These are phyloP conservation scores for Thera britannica DNA, from an alignment of 2,888 invertebrate genomes.

Conservation along the genomic window DNA sequence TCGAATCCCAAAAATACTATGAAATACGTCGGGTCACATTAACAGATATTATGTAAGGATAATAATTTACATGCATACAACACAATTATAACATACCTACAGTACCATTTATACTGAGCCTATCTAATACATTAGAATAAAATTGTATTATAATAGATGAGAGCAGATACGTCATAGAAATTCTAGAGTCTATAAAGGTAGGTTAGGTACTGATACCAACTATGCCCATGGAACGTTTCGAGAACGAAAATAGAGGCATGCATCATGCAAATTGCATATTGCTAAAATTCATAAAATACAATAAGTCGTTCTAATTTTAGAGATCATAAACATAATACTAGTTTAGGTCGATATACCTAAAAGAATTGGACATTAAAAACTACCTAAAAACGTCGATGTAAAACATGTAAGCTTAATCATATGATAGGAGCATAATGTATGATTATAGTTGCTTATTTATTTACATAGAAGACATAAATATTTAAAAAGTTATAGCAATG, in stretches of 20 bases:
- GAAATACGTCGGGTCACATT: too few relatives aligned
- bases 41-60: too few relatives aligned
- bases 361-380: constrained; percentile 17
- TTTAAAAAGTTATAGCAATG: constrained; percentile 13
- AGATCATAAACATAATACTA: constrained; percentile 27
- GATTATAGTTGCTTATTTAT: constrained; percentile 6
- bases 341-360: constrained; percentile 1
- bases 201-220: not conserved
- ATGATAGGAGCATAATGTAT: not conserved
- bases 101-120: too few relatives aligned
- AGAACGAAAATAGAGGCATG: not conserved
- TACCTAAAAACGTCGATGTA: constrained; percentile 14
- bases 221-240: not conserved
- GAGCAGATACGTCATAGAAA: not conserved
- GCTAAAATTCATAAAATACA: not conserved
- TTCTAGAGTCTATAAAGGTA: not conserved
- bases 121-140: too few relatives aligned
- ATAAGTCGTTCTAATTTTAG: constrained; percentile 1
- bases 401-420: constrained; percentile 9
- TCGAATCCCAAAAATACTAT: too few relatives aligned
- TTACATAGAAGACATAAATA: constrained; percentile 3
- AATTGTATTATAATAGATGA: too few relatives aligned
- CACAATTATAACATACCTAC: too few relatives aligned
- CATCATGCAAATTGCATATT: not conserved
- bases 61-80: too few relatives aligned